Base-by-base conservation (phyloP, 2,797 vertebrate species). In the Trachops cirrhosus region DNA sequence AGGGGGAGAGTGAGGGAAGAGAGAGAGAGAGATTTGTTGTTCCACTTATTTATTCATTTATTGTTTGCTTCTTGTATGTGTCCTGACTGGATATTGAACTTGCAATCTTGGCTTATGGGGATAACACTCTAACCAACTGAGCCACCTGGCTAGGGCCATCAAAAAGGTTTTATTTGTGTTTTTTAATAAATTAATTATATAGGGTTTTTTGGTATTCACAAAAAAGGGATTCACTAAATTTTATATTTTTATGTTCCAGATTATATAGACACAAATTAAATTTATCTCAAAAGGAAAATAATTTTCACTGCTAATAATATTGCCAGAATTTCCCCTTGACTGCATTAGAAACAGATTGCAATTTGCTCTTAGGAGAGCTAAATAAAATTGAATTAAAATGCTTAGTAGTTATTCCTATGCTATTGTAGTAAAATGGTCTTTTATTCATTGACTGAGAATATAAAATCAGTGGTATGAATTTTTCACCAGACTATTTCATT, bases 361-460 rank as follows among this genome's bases (percentile, higher is more conserved):
- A 88, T 77, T 91, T 95, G 26, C n/a, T 94, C 34, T 89, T 87
- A 89, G 9, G 21, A 94, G 24, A 74, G 32, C 32, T 90, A 94
- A 91, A 89, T 94, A 77, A 94, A 91, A 85, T 64, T 64, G 34
- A 90, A 83, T 89, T 87, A 71, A 84, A 95, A 91, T 89, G 68
- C 12, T 93, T 78, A 62, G n/a, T 74, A 89, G 68, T 96, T 78
- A 79, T 88, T 92, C 34, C 71, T 93, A 91, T 87, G 29, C 22
- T 83, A 77, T 89, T 90, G 9, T 86, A 79, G 37, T 84, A 93
- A 95, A 96, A 92, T 12, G 8, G 1, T 73, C 41, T 67, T 78
- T 89, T 92, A 80, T 67, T 89, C n/a, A 68, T 64, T 92, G 34
- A 93, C 85, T 83, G 22, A 18, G 37, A 87, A 86, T 97, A 79